phyloP scores from a whole-genome alignment of 2,888 invertebrate genomes.

The Metellina segmentata region DNA sequence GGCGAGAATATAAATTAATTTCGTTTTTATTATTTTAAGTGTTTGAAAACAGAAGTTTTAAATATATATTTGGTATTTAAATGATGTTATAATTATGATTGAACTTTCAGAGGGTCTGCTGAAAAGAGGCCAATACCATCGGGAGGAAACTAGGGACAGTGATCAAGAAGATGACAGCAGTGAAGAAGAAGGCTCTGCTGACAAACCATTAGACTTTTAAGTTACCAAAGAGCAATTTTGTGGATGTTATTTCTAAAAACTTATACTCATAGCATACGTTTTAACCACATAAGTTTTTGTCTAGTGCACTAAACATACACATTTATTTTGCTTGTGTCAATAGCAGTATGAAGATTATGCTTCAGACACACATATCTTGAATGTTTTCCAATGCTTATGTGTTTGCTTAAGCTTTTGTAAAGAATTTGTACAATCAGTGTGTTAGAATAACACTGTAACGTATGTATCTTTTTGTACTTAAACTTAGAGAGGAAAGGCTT shows the following conservation, averaged over 20 bases:
- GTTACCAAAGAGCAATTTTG: constrained; percentile 3
- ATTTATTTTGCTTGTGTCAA: constrained; percentile 60
- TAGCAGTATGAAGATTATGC: constrained; percentile 49
- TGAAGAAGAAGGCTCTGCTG: constrained; percentile 88
- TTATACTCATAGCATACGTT: constrained; percentile 49
- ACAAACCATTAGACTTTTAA: constrained; percentile 89
- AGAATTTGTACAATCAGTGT: constrained; percentile 38
- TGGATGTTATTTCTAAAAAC: constrained; percentile 44
- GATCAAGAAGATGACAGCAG: constrained; percentile 87
- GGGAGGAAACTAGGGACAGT: constrained; percentile 76
- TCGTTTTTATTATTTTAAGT: too few relatives aligned
- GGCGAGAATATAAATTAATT: too few relatives aligned
- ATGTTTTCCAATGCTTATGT: constrained; percentile 64
- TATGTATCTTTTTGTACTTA: constrained; percentile 54
- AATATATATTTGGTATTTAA: background rate
- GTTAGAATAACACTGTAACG: constrained; percentile 30
- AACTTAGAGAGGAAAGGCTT: background rate
- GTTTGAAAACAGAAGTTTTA: background rate
- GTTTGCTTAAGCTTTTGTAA: constrained; percentile 63
- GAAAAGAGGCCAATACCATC: constrained; percentile 73
- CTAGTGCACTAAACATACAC: constrained; percentile 67
- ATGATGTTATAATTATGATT: background rate
- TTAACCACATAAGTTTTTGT: constrained; percentile 58
- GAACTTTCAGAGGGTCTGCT: constrained; percentile 71
- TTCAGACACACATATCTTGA: constrained; percentile 72